These are phyloP conservation scores for Diceros bicornis DNA, from an alignment of 2,797 vertebrate species.

Conservation along the genomic window DNA sequence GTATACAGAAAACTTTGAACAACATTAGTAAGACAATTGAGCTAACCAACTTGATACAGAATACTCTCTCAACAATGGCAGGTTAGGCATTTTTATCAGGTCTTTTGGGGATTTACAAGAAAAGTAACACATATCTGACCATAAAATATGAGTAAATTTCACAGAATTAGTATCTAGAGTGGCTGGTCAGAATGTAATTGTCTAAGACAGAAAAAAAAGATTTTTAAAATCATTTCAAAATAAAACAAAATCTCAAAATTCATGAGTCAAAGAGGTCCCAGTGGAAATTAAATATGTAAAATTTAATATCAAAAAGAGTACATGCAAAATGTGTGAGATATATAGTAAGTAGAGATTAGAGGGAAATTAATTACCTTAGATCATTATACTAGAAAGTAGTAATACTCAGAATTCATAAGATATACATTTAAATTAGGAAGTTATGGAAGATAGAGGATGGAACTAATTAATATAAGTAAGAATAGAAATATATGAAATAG, in stretches of 20 bases:
- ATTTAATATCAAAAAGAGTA: not conserved
- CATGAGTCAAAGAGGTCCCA: not conserved
- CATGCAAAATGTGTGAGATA: not conserved
- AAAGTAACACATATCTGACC: not conserved
- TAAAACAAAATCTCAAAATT: not conserved
- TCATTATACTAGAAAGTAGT: not conserved
- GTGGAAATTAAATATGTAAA: not conserved
- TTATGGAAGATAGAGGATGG: not conserved
- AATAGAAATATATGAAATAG: not conserved
- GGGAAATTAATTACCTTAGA: not conserved
- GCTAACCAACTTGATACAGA: not conserved
- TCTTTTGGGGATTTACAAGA: not conserved
- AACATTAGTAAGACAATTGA: not conserved
- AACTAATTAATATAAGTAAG: not conserved
- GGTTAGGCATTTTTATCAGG: not conserved
- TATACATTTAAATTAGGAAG: not conserved
- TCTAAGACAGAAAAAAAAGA: not conserved
- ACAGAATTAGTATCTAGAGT: not conserved
- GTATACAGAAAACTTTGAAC: not conserved
- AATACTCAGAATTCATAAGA: not conserved
- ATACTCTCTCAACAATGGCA: not conserved
- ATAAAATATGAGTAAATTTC: not conserved
- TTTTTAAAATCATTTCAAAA: not conserved
- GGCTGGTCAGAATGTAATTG: not conserved
- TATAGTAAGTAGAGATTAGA: not conserved